phyloP scores from a whole-genome alignment of 2,113 vertebrate genomes.

The Sinocyclocheilus grahami region DNA sequence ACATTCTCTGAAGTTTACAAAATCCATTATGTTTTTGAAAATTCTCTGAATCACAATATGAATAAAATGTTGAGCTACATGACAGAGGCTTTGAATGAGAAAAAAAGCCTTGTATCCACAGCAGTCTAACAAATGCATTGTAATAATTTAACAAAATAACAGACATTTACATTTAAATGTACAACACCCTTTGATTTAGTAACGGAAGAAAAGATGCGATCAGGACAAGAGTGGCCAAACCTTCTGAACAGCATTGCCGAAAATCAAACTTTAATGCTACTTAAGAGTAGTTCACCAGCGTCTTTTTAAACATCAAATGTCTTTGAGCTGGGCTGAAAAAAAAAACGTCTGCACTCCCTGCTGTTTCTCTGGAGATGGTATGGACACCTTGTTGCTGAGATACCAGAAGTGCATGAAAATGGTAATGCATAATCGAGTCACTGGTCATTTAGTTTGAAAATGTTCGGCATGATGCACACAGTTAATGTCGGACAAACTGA shows the following conservation, averaged over 20 bases:
- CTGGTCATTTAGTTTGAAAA: conserved; percentile 18
- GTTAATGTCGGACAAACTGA: background rate
- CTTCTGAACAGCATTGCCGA: background rate
- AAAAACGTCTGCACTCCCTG: conserved; percentile 14
- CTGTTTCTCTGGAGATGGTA: conserved; percentile 26
- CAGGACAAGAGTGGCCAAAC: conserved; percentile 23
- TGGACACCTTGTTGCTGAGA: conserved; percentile 32
- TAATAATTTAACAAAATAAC: conserved; percentile 46
- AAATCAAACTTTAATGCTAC: background rate
- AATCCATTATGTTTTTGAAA: conserved; percentile 48
- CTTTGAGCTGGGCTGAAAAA: background rate
- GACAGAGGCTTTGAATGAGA: conserved; percentile 35
- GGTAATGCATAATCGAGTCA: background rate
- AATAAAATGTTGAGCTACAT: conserved; percentile 27
- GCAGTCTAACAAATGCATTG: conserved; percentile 38
- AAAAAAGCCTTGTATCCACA: conserved; percentile 31
- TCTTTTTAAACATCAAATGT: conserved; percentile 7
- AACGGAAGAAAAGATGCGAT: conserved; percentile 4
- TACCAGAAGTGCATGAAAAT: conserved; percentile 24
- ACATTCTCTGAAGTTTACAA: conserved; percentile 58
- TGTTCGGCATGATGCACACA: background rate
- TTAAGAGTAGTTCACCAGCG: background rate
- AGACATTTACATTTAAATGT: conserved; percentile 15
- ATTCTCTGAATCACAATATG: conserved; percentile 26
- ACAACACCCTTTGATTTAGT: background rate